These are phyloP conservation scores for Harmothoe impar DNA, from an alignment of 2,888 invertebrate species.

Conservation along the genomic window DNA sequence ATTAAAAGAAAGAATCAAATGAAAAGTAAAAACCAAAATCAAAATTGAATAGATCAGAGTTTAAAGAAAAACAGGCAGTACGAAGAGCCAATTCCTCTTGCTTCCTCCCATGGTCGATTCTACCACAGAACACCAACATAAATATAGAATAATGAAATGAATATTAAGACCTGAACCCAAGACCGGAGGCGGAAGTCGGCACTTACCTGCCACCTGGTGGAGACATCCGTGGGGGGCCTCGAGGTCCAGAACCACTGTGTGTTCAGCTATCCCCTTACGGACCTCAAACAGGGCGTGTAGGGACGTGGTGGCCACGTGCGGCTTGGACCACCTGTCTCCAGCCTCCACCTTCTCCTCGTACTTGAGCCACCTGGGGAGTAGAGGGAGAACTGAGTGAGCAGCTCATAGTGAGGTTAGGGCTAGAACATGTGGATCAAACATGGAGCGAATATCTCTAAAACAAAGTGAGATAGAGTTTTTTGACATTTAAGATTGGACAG, in stretches of 20 bases:
- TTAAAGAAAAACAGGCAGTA: too few species aligned
- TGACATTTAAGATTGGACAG: too few species aligned
- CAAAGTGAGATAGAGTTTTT: too few species aligned
- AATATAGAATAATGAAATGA: not conserved
- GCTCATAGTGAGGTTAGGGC: too few species aligned
- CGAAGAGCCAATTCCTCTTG: too few species aligned
- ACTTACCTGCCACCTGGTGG: slow-evolving; percentile 64
- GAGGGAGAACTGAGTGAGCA: not conserved
- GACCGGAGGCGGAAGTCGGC: not conserved
- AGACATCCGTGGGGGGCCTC: slow-evolving; percentile 62
- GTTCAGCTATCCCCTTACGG: slow-evolving; percentile 94
- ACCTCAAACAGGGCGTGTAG: slow-evolving; percentile 98
- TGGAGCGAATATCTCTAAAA: too few species aligned
- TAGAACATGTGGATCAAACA: too few species aligned
- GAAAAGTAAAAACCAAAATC: too few species aligned
- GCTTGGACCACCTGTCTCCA: slow-evolving; percentile 98
- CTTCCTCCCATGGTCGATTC: too few species aligned
- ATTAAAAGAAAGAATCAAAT: too few species aligned
- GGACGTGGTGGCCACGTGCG: slow-evolving; percentile 95
- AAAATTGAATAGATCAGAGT: too few species aligned
- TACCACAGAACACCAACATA: too few species aligned
- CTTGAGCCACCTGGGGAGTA: slow-evolving; percentile 84
- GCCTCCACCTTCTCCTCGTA: slow-evolving; percentile 94
- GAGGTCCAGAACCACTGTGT: slow-evolving; percentile 83
- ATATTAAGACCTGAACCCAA: not conserved